phyloP scores from a whole-genome alignment of 1,140 invertebrate genomes.

The Camponotus vicinus region DNA sequence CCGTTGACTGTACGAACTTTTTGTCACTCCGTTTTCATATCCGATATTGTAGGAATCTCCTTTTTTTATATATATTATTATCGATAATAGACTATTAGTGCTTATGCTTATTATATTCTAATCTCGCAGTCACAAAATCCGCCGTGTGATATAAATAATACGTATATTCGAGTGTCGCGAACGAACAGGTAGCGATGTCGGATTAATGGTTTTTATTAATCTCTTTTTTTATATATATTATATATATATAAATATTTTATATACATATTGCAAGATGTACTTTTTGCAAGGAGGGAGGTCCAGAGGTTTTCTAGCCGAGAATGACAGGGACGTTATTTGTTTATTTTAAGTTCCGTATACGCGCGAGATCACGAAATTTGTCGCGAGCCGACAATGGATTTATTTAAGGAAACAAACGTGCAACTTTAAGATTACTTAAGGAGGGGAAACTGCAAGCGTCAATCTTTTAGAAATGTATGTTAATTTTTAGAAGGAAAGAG shows the following conservation, averaged over 20 bases:
- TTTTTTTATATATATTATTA: conserved; percentile 48
- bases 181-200: conserved; percentile 42
- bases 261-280: conserved; percentile 58
- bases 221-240: conserved; percentile 47
- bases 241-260: conserved; percentile 69
- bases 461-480: not conserved
- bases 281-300: conserved; percentile 48
- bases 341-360: conserved; percentile 68
- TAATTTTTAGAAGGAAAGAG: not conserved
- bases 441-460: not conserved
- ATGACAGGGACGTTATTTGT: conserved; percentile 69
- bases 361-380: conserved; percentile 62
- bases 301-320: conserved; percentile 63
- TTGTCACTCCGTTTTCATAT: conserved; percentile 65
- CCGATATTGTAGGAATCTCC: conserved; percentile 64
- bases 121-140: conserved; percentile 84
- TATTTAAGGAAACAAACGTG: conserved; percentile 11
- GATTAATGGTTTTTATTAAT: conserved; percentile 69
- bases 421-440: not conserved
- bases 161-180: conserved; percentile 64
- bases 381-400: conserved; percentile 59
- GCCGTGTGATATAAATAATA: conserved; percentile 75
- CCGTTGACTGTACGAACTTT: conserved; percentile 50
- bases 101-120: conserved; percentile 75
- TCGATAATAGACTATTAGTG: conserved; percentile 69